A percentile compares a stretch with the other conserved stretches of the same genome.
These are phyloP conservation scores for Lasioglossum leucozonium DNA, from an alignment of 2,888 invertebrate genomes.

Conservation along the genomic window DNA sequence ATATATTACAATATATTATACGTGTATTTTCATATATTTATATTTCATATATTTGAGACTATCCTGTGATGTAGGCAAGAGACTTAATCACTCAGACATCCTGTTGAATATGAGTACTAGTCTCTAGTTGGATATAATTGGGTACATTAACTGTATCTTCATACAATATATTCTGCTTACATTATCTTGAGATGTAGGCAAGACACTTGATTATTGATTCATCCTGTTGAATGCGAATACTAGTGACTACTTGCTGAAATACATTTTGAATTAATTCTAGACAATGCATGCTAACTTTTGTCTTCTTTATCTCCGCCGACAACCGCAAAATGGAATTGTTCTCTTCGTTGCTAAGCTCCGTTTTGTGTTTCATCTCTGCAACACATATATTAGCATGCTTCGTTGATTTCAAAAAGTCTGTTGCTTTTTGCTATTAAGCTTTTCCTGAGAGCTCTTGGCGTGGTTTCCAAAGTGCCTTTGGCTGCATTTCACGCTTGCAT, in stretches of 20 bases:
- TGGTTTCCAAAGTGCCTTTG: background rate
- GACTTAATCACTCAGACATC: background rate
- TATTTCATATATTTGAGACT: background rate
- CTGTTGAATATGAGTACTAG: background rate
- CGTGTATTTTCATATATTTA: no score
- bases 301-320: background rate
- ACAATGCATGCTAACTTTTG: background rate
- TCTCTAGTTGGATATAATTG: background rate
- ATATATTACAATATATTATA: no score
- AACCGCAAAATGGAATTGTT: background rate
- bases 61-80: background rate
- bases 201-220: background rate
- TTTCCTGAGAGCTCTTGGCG: background rate
- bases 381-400: slow-evolving; percentile 1
- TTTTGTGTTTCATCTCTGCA: background rate
- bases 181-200: background rate
- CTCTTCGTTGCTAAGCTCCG: background rate
- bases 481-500: background rate
- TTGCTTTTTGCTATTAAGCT: background rate
- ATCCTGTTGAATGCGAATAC: background rate
- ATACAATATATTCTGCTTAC: background rate
- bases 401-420: background rate
- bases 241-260: background rate
- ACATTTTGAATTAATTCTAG: background rate
- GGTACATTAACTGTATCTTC: background rate